A percentile compares a stretch with the other conserved stretches of the same genome.
Conservation (phyloP, 1,140 invertebrate species). For the Zaprionus inermis region DNA sequence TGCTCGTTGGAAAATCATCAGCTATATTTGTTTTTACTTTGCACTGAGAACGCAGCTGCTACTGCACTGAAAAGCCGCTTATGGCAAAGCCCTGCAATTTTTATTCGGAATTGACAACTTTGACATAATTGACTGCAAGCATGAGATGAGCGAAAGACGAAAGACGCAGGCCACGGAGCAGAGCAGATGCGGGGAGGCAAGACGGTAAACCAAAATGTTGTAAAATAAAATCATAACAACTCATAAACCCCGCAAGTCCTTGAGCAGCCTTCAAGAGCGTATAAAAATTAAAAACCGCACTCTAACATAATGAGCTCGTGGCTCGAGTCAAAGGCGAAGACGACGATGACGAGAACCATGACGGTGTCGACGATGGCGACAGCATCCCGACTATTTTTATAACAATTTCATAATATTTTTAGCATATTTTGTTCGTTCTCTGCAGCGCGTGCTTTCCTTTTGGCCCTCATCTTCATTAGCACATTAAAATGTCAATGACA, state of each 20-base stretch:
- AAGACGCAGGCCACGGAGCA: too few species aligned
- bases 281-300: conserved; percentile 55
- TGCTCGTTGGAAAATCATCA: conserved; percentile 63
- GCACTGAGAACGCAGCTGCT: conserved; percentile 2
- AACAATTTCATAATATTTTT: conserved; percentile 81
- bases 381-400: conserved; percentile 69
- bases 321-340: conserved; percentile 58
- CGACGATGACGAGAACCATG: conserved; percentile 17
- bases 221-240: conserved; percentile 71
- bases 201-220: conserved; percentile 23
- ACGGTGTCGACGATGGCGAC: conserved; percentile 8
- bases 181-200: conserved; percentile 11
- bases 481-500: conserved; percentile 83
- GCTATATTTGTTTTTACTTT: conserved; percentile 60
- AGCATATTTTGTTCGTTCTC: conserved; percentile 50
- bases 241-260: conserved; percentile 77
- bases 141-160: conserved; percentile 20
- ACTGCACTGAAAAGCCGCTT: conserved; percentile 58
- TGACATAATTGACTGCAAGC: conserved; percentile 79
- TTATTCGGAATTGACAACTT: conserved; percentile 75
- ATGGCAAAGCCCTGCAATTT: conserved; percentile 64
- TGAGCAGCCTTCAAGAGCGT: conserved; percentile 43
- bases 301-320: conserved; percentile 52
- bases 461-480: conserved; percentile 79
- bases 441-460: conserved; percentile 28